phyloP scores from a whole-genome alignment of 2,113 vertebrate species.

The Hystrix cristata region DNA sequence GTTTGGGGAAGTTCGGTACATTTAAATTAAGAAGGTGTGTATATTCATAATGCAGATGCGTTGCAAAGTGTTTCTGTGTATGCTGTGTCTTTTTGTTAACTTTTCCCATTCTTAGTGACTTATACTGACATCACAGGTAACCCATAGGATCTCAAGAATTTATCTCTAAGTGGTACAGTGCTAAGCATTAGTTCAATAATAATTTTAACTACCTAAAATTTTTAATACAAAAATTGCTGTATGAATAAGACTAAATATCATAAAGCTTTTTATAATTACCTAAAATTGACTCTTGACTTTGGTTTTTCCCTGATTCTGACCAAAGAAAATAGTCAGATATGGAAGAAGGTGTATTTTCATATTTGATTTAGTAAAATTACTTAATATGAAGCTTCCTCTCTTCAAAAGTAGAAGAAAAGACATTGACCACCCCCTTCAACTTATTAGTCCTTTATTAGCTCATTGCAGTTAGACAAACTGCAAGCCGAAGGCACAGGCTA shows the following conservation, averaged over 20 bases:
- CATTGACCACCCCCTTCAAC: not conserved
- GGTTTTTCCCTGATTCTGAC: not conserved
- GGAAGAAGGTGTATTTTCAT: not conserved
- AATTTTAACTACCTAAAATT: not conserved
- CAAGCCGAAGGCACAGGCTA: not conserved
- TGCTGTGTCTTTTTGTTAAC: not conserved
- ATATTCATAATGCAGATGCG: not conserved
- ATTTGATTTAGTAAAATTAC: not conserved
- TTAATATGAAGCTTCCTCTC: not conserved
- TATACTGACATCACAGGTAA: not conserved
- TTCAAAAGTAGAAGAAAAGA: not conserved
- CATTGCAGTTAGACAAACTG: not conserved
- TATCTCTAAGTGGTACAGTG: not conserved
- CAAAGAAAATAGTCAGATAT: not conserved
- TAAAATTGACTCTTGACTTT: not conserved
- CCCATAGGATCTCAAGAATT: not conserved
- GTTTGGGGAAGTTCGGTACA: not conserved
- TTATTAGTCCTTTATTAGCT: not conserved
- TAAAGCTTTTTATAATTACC: not conserved
- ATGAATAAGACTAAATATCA: not conserved
- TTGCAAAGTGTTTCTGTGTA: not conserved
- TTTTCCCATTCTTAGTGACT: not conserved
- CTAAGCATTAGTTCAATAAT: not conserved
- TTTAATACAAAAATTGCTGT: not conserved
- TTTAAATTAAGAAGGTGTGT: not conserved